A percentile compares a stretch with the other conserved stretches of the same genome.
Evolutionary conservation across 2,888 invertebrate genomes (phyloP).

Genomic region (Drosophila suboccidentalis): DNA sequence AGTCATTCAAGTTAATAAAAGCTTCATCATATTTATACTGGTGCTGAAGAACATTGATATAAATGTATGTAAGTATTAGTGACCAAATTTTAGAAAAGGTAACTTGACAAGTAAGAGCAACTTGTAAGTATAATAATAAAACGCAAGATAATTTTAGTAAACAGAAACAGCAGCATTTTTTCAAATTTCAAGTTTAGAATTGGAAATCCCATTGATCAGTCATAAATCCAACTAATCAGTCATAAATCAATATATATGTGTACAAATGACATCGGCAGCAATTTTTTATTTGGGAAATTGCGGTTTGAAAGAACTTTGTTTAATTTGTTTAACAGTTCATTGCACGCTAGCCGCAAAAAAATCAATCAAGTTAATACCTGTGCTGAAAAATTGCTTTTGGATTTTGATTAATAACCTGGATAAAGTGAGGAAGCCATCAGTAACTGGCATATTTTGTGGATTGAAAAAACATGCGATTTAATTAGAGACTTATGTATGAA

Average conservation of each 20-base stretch:
- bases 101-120: too few relatives aligned
- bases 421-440: neutral
- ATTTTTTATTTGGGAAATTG: slow-evolving; percentile 25
- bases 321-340: slow-evolving; percentile 30
- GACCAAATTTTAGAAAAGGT: too few relatives aligned
- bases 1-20: neutral
- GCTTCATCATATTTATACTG: neutral
- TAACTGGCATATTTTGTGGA: slow-evolving; percentile 1
- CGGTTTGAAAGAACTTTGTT: slow-evolving; percentile 17
- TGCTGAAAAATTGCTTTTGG: slow-evolving; percentile 15
- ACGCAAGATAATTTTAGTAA: too few relatives aligned
- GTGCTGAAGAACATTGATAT: neutral
- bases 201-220: slow-evolving; percentile 7
- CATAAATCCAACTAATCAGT: slow-evolving; percentile 8
- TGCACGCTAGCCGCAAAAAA: slow-evolving; percentile 11
- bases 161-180: too few relatives aligned
- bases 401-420: slow-evolving; percentile 20
- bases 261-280: slow-evolving; percentile 6
- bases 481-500: neutral
- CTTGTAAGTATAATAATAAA: too few relatives aligned
- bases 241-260: neutral
- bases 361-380: slow-evolving; percentile 29
- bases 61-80: too few relatives aligned
- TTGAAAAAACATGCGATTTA: neutral
- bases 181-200: neutral